Conservation (phyloP, 2,888 invertebrate genomes). For the Merodon equestris region DNA sequence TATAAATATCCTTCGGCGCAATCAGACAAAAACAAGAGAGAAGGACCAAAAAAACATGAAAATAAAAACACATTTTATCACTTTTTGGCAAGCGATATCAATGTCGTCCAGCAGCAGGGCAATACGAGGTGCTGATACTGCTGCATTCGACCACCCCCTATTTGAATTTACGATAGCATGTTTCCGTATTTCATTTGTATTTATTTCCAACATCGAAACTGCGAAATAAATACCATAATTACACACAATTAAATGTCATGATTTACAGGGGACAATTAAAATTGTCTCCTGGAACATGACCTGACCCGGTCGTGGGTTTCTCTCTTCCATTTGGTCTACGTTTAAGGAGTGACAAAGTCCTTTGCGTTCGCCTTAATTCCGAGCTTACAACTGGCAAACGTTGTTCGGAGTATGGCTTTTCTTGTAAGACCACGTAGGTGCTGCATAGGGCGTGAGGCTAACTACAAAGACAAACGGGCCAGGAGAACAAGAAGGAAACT, state of each 20-base stretch:
- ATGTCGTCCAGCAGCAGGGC: constrained; percentile 32
- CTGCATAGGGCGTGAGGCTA: constrained; percentile 9
- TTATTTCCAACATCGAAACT: constrained; percentile 66
- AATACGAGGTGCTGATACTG: constrained; percentile 19
- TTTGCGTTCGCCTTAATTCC: constrained; percentile 64
- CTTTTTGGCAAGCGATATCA: constrained; percentile 63
- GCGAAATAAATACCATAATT: constrained; percentile 69
- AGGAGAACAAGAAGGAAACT: constrained; percentile 36
- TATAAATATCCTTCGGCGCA: constrained; percentile 63
- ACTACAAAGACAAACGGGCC: constrained; percentile 44
- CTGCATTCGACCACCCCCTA: constrained; percentile 46
- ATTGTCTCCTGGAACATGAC: constrained; percentile 59
- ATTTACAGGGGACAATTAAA: constrained; percentile 67
- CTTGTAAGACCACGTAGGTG: constrained; percentile 29
- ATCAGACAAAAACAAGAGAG: constrained; percentile 60
- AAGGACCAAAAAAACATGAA: constrained; percentile 12
- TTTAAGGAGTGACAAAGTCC: constrained; percentile 49
- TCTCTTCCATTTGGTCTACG: neutral
- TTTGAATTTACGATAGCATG: constrained; percentile 68
- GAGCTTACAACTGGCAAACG: constrained; percentile 57
- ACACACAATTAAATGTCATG: constrained; percentile 68
- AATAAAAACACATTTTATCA: constrained; percentile 61
- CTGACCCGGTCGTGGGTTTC: constrained; percentile 32
- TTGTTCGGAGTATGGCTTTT: constrained; percentile 44
- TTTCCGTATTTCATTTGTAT: constrained; percentile 67